phyloP scores from a whole-genome alignment of 2,113 vertebrate species.

The Ageneiosus marmoratus region DNA sequence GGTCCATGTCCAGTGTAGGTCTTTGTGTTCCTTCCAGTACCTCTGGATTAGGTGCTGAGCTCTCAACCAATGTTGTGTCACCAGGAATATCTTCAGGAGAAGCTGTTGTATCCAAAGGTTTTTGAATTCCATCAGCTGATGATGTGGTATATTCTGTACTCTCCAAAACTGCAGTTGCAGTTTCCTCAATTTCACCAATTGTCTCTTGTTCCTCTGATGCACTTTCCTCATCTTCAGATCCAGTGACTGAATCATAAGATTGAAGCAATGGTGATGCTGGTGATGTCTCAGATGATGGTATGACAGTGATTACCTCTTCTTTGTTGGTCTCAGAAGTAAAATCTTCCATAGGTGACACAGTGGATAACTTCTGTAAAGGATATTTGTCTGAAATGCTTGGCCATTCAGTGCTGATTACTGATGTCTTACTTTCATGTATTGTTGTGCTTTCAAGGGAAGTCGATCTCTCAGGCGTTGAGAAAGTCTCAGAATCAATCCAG shows the following conservation, averaged over 20 bases:
- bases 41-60: slow-evolving; percentile 16
- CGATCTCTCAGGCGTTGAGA: slow-evolving; percentile 10
- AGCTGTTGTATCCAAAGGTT: slow-evolving; percentile 4
- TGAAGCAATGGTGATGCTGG: slow-evolving; percentile 53
- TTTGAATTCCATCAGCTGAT: slow-evolving; percentile 41
- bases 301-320: slow-evolving; percentile 38
- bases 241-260: slow-evolving; percentile 28
- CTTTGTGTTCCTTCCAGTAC: slow-evolving; percentile 39
- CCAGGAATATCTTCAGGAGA: slow-evolving; percentile 24
- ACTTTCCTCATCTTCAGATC: slow-evolving; percentile 33
- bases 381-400: slow-evolving; percentile 46
- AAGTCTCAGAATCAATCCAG: slow-evolving; percentile 17
- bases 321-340: slow-evolving; percentile 24
- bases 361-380: not conserved
- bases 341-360: not conserved
- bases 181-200: slow-evolving; percentile 34
- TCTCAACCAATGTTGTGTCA: slow-evolving; percentile 29
- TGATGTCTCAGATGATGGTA: slow-evolving; percentile 47
- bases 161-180: slow-evolving; percentile 13
- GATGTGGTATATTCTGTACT: slow-evolving; percentile 40
- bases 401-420: slow-evolving; percentile 38
- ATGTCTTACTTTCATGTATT: slow-evolving; percentile 32
- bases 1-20: slow-evolving; percentile 41
- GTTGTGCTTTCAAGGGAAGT: not conserved
- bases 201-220: slow-evolving; percentile 42